Conservation (phyloP, 2,113 vertebrate species). For the Bungarus multicinctus region DNA sequence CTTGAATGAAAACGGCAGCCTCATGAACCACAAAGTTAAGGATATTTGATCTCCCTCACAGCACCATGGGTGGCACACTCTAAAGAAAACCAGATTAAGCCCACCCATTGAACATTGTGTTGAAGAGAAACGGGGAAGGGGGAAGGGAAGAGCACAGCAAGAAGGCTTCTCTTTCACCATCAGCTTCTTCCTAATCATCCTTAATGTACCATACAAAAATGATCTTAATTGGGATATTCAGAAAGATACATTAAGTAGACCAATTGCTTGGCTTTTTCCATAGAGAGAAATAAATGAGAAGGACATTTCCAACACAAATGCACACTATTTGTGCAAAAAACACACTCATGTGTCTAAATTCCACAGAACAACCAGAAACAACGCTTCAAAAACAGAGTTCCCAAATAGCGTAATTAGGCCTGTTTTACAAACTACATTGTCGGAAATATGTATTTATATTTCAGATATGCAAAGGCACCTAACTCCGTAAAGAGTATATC, state of each 20-base stretch:
- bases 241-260: conserved; percentile 13
- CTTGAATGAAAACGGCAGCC: conserved; percentile 33
- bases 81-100: conserved; percentile 48
- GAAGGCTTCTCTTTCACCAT: neutral
- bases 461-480: neutral
- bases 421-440: neutral
- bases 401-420: neutral
- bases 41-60: conserved; percentile 27
- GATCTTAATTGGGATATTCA: conserved; percentile 35
- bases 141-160: neutral
- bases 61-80: conserved; percentile 44
- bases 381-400: neutral
- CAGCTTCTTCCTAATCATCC: conserved; percentile 31
- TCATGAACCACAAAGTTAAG: conserved; percentile 31
- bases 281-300: conserved; percentile 9
- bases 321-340: neutral
- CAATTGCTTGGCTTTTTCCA: neutral
- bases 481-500: neutral
- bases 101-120: conserved; percentile 41
- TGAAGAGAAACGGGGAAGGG: neutral
- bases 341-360: neutral
- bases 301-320: neutral
- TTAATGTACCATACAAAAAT: conserved; percentile 40
- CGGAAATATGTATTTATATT: neutral
- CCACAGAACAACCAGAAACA: neutral